Evolutionary conservation across 2,797 vertebrate species (phyloP), one percentile per base, ranked within the genome.

Genomic region (Phataginus tetradactyla): DNA sequence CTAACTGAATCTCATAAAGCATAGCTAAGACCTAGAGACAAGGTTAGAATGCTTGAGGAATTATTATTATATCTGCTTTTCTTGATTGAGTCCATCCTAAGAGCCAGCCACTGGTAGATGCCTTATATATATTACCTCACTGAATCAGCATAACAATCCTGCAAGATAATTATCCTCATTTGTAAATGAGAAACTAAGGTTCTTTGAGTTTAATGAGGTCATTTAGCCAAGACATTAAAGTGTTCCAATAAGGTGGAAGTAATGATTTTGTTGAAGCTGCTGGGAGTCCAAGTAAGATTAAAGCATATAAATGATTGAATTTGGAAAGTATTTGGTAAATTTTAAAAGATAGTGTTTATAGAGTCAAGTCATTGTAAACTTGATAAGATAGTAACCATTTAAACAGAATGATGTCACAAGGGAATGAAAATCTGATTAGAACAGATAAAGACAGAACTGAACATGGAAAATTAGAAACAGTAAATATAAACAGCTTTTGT

Each of bases 141-240:
- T 83, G 45, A 78, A 72, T 80, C 57, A 91, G 81, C 32, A 20
- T 87, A 77, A 75, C 21, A 92, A 81, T 90, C n/a, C 11, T 88
- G 18, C 1, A 85, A 87, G n/a, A 27, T 72, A 96, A 95, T 81
- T 81, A 51, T 51, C 55, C 45, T 89, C 59, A 86, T 74, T 95
- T 87, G 71, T 87, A 85, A 77, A 87, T 49, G 81, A 77, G 75
- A 95, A 96, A 92, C 45, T 37, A 84, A 94, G 34, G 1, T 29
- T 84, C 11, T 75, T 17, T 32, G 78, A 84, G 34, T 90, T 95
- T 93, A 90, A 86, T 77, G 45, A 79, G 34, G 34, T 95, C 51
- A 83, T 66, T 92, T 80, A 92, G 20, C 85, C 59, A 90, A 78
- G 8, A 53, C 9, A 92, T 77, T 79, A 92, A 90, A 57, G 39